Conservation (phyloP, 1,140 invertebrate genomes). For the Lordiphosa mommai region DNA sequence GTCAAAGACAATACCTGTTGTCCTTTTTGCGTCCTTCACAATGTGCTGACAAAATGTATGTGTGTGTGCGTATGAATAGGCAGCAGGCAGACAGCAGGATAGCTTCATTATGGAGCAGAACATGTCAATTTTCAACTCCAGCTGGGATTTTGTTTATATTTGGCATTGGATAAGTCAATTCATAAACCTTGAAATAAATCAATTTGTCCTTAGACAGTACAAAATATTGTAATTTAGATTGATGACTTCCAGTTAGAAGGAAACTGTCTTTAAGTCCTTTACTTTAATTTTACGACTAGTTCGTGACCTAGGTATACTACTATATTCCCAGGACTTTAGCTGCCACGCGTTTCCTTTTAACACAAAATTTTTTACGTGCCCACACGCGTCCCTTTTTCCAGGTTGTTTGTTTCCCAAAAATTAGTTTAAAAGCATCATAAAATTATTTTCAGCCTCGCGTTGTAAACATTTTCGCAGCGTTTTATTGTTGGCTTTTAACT, state of each 20-base stretch:
- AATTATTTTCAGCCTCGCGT: conserved; percentile 62
- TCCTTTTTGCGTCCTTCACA: conserved; percentile 12
- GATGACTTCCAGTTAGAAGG: conserved; percentile 30
- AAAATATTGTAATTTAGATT: conserved; percentile 74
- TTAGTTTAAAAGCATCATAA: conserved; percentile 78
- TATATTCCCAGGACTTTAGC: no score
- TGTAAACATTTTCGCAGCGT: conserved; percentile 44
- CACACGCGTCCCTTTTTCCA: conserved; percentile 62
- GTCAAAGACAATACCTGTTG: conserved; percentile 11
- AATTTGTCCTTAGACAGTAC: conserved; percentile 63
- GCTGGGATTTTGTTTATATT: background rate
- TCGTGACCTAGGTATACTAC: conserved; percentile 50
- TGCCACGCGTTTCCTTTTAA: conserved; percentile 17
- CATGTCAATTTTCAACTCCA: conserved; percentile 56
- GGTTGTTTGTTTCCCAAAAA: conserved; percentile 70
- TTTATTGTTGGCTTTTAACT: conserved; percentile 67
- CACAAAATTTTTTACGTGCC: conserved; percentile 60
- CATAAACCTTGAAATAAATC: conserved; percentile 58
- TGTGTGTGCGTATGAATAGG: background rate
- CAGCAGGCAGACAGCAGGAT: conserved; percentile 23
- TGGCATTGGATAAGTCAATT: conserved; percentile 11
- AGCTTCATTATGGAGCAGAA: conserved; percentile 63
- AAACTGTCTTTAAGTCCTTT: conserved; percentile 12
- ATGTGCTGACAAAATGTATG: background rate
- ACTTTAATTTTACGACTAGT: conserved; percentile 57